These are phyloP conservation scores for Noctilio leporinus DNA, from an alignment of 2,113 vertebrate genomes.

Conservation along the genomic window DNA sequence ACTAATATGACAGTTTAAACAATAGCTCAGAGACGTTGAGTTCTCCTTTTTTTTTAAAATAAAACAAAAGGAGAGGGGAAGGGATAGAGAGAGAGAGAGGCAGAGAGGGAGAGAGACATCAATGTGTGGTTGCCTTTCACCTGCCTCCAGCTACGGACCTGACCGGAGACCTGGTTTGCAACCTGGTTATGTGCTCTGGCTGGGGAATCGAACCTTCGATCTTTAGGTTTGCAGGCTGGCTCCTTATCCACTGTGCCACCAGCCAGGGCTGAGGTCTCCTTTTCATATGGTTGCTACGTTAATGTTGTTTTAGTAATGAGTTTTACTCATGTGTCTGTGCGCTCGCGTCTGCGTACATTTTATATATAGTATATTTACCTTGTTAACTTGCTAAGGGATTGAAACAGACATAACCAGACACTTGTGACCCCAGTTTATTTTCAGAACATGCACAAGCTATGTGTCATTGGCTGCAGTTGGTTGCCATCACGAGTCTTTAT, in stretches of 20 bases:
- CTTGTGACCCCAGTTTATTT: not conserved
- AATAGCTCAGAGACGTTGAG: not conserved
- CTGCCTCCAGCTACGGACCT: too few relatives aligned
- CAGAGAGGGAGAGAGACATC: too few relatives aligned
- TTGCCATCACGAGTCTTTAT: not conserved
- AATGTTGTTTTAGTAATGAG: not conserved
- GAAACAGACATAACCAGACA: not conserved
- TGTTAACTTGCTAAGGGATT: not conserved
- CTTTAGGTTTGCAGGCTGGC: too few relatives aligned
- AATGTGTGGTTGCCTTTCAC: too few relatives aligned
- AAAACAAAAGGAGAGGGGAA: too few relatives aligned
- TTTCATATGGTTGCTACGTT: not conserved
- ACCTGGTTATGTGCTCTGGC: too few relatives aligned
- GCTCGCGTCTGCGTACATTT: not conserved
- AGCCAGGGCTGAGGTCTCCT: too few relatives aligned
- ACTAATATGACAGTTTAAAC: not conserved
- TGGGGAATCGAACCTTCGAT: too few relatives aligned
- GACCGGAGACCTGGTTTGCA: too few relatives aligned
- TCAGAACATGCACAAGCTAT: not conserved
- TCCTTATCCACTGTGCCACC: too few relatives aligned
- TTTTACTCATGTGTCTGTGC: not conserved
- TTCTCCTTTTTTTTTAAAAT: not conserved
- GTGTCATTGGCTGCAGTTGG: not conserved
- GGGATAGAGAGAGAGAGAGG: too few relatives aligned
- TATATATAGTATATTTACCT: not conserved